phyloP scores from a whole-genome alignment of 2,797 vertebrate genomes.

The Apogon hyalosoma region DNA sequence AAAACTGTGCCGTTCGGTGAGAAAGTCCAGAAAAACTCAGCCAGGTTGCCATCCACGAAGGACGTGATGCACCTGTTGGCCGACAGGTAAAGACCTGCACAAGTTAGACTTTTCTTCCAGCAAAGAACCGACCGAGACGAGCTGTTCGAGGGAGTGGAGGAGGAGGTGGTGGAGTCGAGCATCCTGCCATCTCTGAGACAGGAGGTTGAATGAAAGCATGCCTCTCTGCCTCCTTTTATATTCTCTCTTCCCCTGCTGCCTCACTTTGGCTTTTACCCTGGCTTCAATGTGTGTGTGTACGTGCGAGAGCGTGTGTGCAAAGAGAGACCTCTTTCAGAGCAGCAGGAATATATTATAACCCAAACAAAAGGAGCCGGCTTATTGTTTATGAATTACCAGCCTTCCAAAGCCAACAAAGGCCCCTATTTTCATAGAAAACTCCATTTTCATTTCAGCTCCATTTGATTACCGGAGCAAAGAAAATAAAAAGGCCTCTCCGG shows the following conservation, averaged over 20 bases:
- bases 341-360: conserved; percentile 99
- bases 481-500: conserved; percentile 89
- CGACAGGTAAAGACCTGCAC: no score
- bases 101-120: no score
- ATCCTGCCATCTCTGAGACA: conserved; percentile 58
- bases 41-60: no score
- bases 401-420: conserved; percentile 96
- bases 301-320: conserved; percentile 7
- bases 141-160: conserved; percentile 12
- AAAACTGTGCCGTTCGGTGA: no score
- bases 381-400: conserved; percentile 99
- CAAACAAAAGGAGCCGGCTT: conserved; percentile 94
- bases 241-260: conserved; percentile 68
- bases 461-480: conserved; percentile 96
- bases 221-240: conserved; percentile 77
- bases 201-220: conserved; percentile 69
- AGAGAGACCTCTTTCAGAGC: conserved; percentile 80
- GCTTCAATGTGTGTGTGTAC: conserved; percentile 38
- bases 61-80: no score
- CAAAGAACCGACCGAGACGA: not conserved
- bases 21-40: no score
- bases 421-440: conserved; percentile 99
- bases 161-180: conserved; percentile 47
- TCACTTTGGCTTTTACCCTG: conserved; percentile 77
- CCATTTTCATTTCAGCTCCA: conserved; percentile 98